Percentiles rank a stretch among this genome's conserved stretches.
Conservation (phyloP, 2,113 vertebrate species). For the Petrocephalus zakoni region DNA sequence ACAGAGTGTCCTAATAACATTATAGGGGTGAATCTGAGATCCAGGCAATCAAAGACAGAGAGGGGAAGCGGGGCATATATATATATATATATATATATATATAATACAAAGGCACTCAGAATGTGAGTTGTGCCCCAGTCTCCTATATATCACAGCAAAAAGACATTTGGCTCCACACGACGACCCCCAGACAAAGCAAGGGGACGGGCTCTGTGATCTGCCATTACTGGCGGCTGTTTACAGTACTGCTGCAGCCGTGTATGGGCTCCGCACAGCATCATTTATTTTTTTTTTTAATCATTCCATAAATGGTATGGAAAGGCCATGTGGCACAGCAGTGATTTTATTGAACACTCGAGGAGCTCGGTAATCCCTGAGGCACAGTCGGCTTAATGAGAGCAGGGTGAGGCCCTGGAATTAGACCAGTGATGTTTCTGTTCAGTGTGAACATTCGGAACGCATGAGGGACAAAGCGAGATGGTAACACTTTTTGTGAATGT, state of each 20-base stretch:
- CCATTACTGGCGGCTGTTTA: neutral
- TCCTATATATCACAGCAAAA: neutral
- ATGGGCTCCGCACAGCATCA: neutral
- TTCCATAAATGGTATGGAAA: slow-evolving; percentile 18
- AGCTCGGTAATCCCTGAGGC: slow-evolving; percentile 15
- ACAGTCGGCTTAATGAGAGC: slow-evolving; percentile 1
- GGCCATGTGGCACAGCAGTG: slow-evolving; percentile 17
- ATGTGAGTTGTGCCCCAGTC: too few relatives aligned
- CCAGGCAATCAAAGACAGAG: neutral
- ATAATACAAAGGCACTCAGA: neutral
- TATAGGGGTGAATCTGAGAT: neutral
- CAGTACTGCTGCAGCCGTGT: neutral
- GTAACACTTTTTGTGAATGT: neutral
- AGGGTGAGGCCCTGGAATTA: neutral
- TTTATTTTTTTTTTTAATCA: slow-evolving; percentile 6
- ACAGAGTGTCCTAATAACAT: neutral
- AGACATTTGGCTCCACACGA: neutral
- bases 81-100: neutral
- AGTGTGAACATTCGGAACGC: neutral
- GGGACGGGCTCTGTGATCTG: neutral
- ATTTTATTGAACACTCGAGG: slow-evolving; percentile 23
- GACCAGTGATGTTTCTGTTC: neutral
- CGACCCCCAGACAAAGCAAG: neutral
- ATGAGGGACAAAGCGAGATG: neutral
- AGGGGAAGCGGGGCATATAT: neutral